These are phyloP conservation scores for Parnassius mnemosyne DNA, from an alignment of 2,888 invertebrate genomes.

Conservation along the genomic window DNA sequence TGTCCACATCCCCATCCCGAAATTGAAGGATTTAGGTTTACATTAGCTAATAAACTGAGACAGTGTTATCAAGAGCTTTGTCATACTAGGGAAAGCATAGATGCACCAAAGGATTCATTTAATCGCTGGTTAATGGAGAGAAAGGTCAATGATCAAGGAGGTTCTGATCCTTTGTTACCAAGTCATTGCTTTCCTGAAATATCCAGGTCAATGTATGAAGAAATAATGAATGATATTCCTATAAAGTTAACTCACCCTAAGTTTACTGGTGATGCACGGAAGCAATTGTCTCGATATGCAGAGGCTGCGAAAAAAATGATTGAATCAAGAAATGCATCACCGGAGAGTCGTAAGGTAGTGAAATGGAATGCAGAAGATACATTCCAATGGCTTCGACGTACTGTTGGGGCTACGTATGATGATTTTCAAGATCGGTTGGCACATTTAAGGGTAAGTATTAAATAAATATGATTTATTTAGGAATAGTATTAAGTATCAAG, in stretches of 20 bases:
- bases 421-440: conserved; percentile 94
- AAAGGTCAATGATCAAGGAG: conserved; percentile 92
- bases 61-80: conserved; percentile 97
- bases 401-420: conserved; percentile 96
- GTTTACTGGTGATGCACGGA: conserved; percentile 96
- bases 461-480: not conserved
- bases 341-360: conserved; percentile 97
- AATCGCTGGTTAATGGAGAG: conserved; percentile 98
- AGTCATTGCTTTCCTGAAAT: conserved; percentile 96
- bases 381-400: conserved; percentile 96
- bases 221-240: conserved; percentile 99
- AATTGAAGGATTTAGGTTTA: conserved; percentile 92
- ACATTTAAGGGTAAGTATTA: conserved; percentile 85
- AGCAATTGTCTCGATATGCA: conserved; percentile 95
- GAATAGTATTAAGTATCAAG: too few species aligned
- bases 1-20: conserved; percentile 97
- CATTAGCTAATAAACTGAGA: conserved; percentile 90
- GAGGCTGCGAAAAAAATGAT: conserved; percentile 98
- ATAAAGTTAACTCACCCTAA: conserved; percentile 97
- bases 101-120: conserved; percentile 97
- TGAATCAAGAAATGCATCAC: conserved; percentile 94
- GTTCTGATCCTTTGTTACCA: conserved; percentile 94
- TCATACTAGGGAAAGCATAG: conserved; percentile 94
- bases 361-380: conserved; percentile 99
- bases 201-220: conserved; percentile 96